Base-by-base conservation (phyloP, 2,888 invertebrate species). In the Timema cristinae region DNA sequence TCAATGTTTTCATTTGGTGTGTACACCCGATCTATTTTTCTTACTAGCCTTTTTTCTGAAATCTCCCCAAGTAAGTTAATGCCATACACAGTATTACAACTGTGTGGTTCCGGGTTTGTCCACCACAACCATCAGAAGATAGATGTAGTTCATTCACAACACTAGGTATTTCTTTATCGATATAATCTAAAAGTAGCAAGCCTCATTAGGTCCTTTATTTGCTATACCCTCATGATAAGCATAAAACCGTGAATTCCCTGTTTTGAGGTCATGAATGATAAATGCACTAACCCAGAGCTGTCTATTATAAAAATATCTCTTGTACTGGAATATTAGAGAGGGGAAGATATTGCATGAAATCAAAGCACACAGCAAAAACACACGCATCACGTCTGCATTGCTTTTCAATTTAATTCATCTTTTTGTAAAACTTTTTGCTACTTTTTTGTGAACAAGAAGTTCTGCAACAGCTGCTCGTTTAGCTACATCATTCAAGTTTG, bases 381-480 rank as follows among this genome's bases (percentile, higher is more conserved):
- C 11, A 16, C 9, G 16, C 48, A 47, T 8, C 48, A 47, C 47
- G 32, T 48, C 48, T 63, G 11, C 63, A 63, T 48, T 47, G 32
- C 48, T 63, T 5, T 63, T 63, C 15, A 32, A 63, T 48, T 56
- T 56, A n/a, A 2, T 56, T 61, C 61, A 61, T 61, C 11, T 61
- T 61, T 6, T 11, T 61, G 56, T 56, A 7, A 56, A 56, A 56
- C 16, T 56, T 1, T 4, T 7, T 56, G 56, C 5, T 7, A 7
- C 56, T 13, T 2, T 56, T 56, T 56, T 56, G 56, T 56, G 56
- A 11, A 56, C 16, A 15, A 56, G 56, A 15, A 56, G 4, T 56
- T 56, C 61, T 61, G 61, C 61, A 61, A 61, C 61, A 61, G 61
- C 61, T 61, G 61, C 61, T 47, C 61, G 16, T 47, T 6, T 61